These are phyloP conservation scores for Hyla sarda DNA, from an alignment of 2,113 vertebrate genomes.

Conservation along the genomic window DNA sequence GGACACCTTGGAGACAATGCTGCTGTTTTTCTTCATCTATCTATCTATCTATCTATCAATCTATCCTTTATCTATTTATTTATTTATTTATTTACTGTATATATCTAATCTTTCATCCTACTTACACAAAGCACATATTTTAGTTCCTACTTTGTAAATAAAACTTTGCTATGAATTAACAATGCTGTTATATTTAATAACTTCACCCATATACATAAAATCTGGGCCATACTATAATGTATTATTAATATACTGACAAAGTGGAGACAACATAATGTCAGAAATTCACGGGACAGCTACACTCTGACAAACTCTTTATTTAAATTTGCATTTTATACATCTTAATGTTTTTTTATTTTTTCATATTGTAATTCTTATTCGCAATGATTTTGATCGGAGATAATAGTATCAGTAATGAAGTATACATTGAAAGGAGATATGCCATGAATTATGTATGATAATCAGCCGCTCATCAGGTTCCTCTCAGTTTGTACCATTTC, in stretches of 20 bases:
- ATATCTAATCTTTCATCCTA: not conserved
- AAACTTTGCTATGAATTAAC: not conserved
- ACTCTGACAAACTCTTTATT: not conserved
- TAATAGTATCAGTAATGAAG: not conserved
- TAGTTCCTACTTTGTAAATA: not conserved
- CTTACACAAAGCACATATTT: not conserved
- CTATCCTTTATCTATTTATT: too few species aligned
- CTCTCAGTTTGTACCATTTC: not conserved
- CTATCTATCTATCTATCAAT: constrained; percentile 16
- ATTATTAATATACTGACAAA: constrained; percentile 27
- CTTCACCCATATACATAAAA: constrained; percentile 21
- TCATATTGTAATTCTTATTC: not conserved
- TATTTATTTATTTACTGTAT: too few species aligned
- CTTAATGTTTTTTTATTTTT: not conserved
- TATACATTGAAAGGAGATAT: not conserved
- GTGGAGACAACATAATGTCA: constrained; percentile 40
- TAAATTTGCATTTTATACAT: not conserved
- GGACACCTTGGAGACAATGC: too few species aligned
- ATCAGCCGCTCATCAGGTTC: not conserved
- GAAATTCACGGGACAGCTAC: not conserved
- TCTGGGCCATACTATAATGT: constrained; percentile 35
- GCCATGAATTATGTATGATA: not conserved
- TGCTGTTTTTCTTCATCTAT: too few species aligned
- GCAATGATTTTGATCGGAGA: not conserved
- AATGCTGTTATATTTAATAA: constrained; percentile 21